These are phyloP conservation scores for Vireo griseus DNA, from an alignment of 2,797 vertebrate genomes.

Conservation along the genomic window DNA sequence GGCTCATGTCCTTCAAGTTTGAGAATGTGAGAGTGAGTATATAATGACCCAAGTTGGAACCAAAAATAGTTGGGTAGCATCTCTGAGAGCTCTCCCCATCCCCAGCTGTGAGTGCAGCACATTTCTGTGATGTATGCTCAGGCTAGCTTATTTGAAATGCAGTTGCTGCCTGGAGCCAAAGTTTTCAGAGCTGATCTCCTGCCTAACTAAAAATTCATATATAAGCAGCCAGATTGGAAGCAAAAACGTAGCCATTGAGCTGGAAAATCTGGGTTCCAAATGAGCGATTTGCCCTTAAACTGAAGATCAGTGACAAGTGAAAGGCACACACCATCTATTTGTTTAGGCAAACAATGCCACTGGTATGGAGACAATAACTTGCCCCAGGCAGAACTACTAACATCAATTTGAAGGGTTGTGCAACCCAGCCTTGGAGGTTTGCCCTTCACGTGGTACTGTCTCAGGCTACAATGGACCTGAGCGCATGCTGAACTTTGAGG, in stretches of 20 bases:
- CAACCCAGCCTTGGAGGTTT: background rate
- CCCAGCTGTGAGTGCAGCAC: background rate
- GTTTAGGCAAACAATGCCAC: background rate
- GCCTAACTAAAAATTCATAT: background rate
- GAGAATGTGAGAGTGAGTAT: background rate
- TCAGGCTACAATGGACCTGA: background rate
- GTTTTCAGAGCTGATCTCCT: background rate
- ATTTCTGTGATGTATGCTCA: background rate
- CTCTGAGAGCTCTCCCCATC: background rate
- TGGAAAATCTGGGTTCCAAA: slow-evolving; percentile 3
- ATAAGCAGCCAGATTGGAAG: slow-evolving; percentile 8
- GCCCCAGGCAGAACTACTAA: background rate
- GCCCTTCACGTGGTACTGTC: background rate
- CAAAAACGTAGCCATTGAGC: background rate
- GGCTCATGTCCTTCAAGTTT: background rate
- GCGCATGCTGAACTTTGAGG: background rate
- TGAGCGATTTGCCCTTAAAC: background rate
- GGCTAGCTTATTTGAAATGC: background rate
- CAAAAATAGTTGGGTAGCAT: background rate
- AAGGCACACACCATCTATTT: background rate
- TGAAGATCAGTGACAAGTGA: background rate
- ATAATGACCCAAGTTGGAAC: background rate
- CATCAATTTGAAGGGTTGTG: background rate
- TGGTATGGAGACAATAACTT: background rate
- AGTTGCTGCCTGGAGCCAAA: background rate